Evolutionary conservation across 2,888 invertebrate species (phyloP).

Genomic region (Eupithecia subumbrata): DNA sequence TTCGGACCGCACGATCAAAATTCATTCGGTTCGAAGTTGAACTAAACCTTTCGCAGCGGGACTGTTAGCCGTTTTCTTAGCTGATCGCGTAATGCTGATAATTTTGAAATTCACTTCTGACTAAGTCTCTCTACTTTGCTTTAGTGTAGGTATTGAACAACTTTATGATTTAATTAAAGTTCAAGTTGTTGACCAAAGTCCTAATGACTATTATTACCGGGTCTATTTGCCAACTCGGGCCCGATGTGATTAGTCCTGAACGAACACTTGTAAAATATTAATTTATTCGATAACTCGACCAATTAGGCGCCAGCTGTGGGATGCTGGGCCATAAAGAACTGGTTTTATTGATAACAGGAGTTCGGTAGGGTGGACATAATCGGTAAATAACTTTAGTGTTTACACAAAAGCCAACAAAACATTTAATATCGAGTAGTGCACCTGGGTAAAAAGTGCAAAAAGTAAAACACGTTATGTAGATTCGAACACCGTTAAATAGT

Average conservation of each 20-base stretch:
- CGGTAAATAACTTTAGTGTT: too few species aligned
- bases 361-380: not conserved
- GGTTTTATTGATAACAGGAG: not conserved
- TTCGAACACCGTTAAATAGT: constrained; percentile 2
- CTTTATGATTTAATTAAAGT: not conserved
- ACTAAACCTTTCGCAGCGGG: not conserved
- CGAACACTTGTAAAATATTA: constrained; percentile 25
- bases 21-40: not conserved
- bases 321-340: constrained; percentile 3
- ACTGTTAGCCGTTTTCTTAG: not conserved
- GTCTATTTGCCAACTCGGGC: not conserved
- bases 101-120: not conserved
- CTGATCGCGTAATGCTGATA: not conserved
- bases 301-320: constrained; percentile 2
- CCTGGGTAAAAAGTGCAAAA: not conserved
- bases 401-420: not conserved
- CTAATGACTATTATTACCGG: not conserved
- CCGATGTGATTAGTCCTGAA: not conserved
- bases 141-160: not conserved
- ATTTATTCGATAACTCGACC: constrained; percentile 18
- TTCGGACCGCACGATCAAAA: too few species aligned
- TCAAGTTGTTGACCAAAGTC: not conserved
- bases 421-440: not conserved
- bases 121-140: not conserved
- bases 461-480: constrained; percentile 8